Conservation (phyloP, 2,888 invertebrate species). For the Cephus runcator region DNA sequence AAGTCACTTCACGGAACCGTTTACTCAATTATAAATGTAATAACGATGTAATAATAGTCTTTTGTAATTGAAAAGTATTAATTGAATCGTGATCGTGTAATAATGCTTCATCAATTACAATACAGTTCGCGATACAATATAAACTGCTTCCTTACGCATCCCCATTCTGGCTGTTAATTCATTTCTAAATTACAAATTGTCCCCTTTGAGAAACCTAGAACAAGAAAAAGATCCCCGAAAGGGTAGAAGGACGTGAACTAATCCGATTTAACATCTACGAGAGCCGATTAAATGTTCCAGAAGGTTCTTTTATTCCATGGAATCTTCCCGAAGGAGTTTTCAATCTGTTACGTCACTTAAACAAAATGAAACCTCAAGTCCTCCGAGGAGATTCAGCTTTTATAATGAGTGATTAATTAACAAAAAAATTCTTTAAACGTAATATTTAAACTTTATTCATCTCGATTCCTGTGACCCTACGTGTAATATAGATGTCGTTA, state of each 20-base stretch:
- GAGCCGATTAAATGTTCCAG: slow-evolving; percentile 33
- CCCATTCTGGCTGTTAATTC: not conserved
- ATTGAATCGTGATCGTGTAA: not conserved
- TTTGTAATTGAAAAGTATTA: not conserved
- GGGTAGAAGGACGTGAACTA: not conserved
- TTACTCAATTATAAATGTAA: not conserved
- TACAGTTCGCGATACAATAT: too few species aligned
- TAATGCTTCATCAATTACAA: not conserved
- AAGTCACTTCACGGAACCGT: not conserved
- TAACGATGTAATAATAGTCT: not conserved
- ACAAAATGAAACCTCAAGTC: not conserved
- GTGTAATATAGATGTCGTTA: not conserved
- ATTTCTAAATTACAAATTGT: not conserved
- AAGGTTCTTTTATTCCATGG: not conserved
- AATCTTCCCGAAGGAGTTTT: slow-evolving; percentile 10
- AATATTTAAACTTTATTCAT: not conserved
- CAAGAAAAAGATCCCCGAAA: not conserved
- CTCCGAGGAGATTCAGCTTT: not conserved
- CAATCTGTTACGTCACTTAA: slow-evolving; percentile 4
- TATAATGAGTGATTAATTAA: not conserved
- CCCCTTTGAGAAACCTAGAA: not conserved
- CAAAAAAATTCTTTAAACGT: not conserved
- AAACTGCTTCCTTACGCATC: not conserved
- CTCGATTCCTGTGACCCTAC: not conserved
- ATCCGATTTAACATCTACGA: not conserved